Conservation (phyloP, 2,888 invertebrate genomes). For the Gandaritis pyraliata region DNA sequence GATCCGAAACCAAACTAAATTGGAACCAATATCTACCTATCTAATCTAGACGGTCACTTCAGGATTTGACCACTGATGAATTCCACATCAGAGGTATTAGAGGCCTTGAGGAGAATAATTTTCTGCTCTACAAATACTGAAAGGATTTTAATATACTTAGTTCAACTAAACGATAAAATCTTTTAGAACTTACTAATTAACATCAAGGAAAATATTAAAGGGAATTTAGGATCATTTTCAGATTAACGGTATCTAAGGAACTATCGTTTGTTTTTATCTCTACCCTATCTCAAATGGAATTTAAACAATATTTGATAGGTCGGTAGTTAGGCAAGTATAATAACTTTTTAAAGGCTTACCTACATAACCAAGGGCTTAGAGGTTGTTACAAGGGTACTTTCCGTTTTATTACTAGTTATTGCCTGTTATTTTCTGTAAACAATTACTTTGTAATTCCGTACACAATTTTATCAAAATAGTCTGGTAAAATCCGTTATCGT, state of each 20-base stretch:
- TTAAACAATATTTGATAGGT: constrained; percentile 52
- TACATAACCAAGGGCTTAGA: constrained; percentile 49
- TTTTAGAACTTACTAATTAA: background rate
- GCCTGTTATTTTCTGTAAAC: constrained; percentile 49
- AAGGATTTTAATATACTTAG: too few relatives aligned
- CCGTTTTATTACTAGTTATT: constrained; percentile 52
- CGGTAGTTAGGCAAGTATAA: constrained; percentile 45
- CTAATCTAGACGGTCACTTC: constrained; percentile 24
- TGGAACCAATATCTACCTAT: constrained; percentile 36
- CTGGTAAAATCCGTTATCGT: constrained; percentile 44
- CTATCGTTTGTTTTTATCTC: constrained; percentile 31
- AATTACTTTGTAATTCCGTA: constrained; percentile 58
- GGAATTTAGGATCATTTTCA: constrained; percentile 9
- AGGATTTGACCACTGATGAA: constrained; percentile 25
- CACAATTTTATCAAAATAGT: constrained; percentile 46
- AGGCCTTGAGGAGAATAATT: constrained; percentile 6
- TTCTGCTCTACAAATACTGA: background rate
- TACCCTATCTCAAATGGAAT: constrained; percentile 35
- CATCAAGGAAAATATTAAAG: constrained; percentile 9
- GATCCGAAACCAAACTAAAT: constrained; percentile 36
- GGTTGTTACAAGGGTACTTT: constrained; percentile 52
- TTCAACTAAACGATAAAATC: too few relatives aligned
- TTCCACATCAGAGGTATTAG: constrained; percentile 13
- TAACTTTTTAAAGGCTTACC: constrained; percentile 58
- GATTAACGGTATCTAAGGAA: constrained; percentile 23